Percentiles rank a stretch among this genome's conserved stretches.
These are phyloP conservation scores for Chydorus sphaericus DNA, from an alignment of 2,888 invertebrate genomes.

Conservation along the genomic window DNA sequence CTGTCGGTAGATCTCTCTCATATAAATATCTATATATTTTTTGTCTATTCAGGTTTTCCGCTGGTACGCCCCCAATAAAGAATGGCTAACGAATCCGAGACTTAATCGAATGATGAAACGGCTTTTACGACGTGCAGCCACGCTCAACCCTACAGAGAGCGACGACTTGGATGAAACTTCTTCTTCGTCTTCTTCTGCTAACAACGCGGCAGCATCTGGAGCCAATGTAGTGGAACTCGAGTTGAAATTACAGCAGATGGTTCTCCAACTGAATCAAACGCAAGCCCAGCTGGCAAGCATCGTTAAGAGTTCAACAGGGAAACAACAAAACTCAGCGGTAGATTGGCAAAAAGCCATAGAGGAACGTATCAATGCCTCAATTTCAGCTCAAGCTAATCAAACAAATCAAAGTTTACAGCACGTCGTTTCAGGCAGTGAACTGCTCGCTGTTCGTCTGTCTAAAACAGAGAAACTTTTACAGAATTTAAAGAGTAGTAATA, in stretches of 20 bases:
- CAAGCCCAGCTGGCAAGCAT: slow-evolving; percentile 5
- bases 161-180: background rate
- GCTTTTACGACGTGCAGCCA: background rate
- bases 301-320: background rate
- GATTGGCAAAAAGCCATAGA: background rate
- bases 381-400: background rate
- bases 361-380: background rate
- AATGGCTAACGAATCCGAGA: slow-evolving; percentile 6
- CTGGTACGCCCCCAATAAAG: slow-evolving; percentile 12
- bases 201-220: no score
- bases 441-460: background rate
- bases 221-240: slow-evolving; percentile 5
- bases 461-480: background rate
- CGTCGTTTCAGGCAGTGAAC: background rate
- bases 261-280: slow-evolving; percentile 3
- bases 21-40: no score
- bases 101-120: slow-evolving; percentile 14
- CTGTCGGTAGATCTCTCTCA: no score
- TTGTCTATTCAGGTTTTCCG: slow-evolving; percentile 1
- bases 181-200: background rate
- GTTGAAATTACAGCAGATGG: slow-evolving; percentile 8
- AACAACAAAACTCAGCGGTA: background rate
- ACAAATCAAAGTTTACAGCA: background rate
- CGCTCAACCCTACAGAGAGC: background rate
- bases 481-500: background rate